Evolutionary conservation across 2,797 vertebrate genomes (phyloP), one percentile per base, ranked within the genome.

Genomic region (Poecilia gillii): DNA sequence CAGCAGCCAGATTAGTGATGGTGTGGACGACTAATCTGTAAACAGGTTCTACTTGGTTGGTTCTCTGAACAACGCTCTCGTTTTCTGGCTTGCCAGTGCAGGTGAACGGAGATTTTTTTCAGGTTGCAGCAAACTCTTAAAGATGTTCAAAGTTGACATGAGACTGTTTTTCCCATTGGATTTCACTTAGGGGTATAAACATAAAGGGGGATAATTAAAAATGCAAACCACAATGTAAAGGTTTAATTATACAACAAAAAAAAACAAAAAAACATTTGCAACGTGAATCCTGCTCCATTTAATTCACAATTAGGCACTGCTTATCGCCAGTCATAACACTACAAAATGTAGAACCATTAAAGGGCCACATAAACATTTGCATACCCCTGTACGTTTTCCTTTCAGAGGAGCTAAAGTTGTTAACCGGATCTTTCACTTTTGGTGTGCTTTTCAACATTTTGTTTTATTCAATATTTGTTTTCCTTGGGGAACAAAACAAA

Each of bases 401-500:
- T 13, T 43, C n/a, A 28, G 41, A 45, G 13, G 28, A 43, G 41
- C 25, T 46, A 28, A 46, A 14, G 68, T 71, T 71, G 23, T 45
- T 14, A 46, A 71, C 41, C 25, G 3, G 1, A 71, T 45, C 41
- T n/a, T 55, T 46, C 55, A 45, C 7, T 46, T 41, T 13, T 75
- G 53, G n/a, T 59, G 41, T 5, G 41, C 28, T 47, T 53, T 75
- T 41, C 43, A 64, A 64, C 74, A 62, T 62, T 75, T 33, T 64
- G 45, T 46, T 43, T 55, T 53, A 41, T 43, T 74, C 49, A 53
- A 51, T 39, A 39, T 62, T 75, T 64, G 57, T 75, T 64, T 75
- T 64, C 74, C 49, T 59, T 36, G 23, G n/a, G 74, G 53, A 28
- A 9, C 31, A 25, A 53, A 64, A 64, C 46, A 62, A 70, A 62